Percentiles rank a stretch among this genome's conserved stretches.
Conservation (phyloP, 2,888 invertebrate genomes). For the Eupeodes luniger region DNA sequence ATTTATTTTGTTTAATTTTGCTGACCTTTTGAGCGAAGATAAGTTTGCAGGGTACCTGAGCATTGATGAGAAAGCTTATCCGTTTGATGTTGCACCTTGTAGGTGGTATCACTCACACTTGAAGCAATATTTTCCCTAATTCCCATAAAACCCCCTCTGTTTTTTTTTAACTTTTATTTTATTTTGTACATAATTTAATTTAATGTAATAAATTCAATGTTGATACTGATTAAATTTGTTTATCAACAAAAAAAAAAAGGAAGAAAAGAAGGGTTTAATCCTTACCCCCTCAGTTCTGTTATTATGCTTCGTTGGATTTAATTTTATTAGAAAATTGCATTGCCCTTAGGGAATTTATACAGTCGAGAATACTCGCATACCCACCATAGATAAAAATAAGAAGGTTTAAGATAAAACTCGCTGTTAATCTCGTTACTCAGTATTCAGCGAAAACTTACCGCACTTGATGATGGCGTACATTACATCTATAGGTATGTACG, state of each 20-base stretch:
- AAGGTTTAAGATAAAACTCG: slow-evolving; percentile 10
- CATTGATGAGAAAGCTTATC: too few relatives aligned
- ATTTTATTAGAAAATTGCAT: slow-evolving; percentile 36
- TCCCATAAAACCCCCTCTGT: too few relatives aligned
- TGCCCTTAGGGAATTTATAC: background rate
- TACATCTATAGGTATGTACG: background rate
- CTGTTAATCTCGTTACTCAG: slow-evolving; percentile 31
- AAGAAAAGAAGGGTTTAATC: slow-evolving; percentile 12
- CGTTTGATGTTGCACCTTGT: too few relatives aligned
- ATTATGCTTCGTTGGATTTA: slow-evolving; percentile 8
- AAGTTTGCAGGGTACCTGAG: too few relatives aligned
- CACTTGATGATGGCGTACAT: background rate
- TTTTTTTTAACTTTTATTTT: too few relatives aligned
- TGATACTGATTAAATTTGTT: background rate
- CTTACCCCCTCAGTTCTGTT: background rate
- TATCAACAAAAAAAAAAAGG: background rate
- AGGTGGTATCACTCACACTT: too few relatives aligned
- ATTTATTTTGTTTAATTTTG: too few relatives aligned
- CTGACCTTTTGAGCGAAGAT: too few relatives aligned
- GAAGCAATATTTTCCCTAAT: too few relatives aligned
- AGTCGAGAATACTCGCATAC: background rate
- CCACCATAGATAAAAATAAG: background rate
- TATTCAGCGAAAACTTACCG: background rate
- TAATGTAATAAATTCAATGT: background rate
- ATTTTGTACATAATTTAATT: background rate